Conservation (phyloP, 1,140 invertebrate species). For the Leptoteleia sp. region DNA sequence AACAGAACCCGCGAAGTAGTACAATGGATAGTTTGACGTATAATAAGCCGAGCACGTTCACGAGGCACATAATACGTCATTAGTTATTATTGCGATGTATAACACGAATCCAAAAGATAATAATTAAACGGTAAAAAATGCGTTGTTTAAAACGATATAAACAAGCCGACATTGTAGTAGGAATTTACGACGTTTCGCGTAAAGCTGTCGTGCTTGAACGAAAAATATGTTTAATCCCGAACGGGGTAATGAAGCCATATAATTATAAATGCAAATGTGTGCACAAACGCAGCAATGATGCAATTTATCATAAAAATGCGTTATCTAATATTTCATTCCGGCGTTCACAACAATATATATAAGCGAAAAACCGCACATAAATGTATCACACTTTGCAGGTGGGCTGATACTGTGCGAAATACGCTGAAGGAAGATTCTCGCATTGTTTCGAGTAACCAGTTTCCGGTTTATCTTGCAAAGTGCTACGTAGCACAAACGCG, state of each 20-base stretch:
- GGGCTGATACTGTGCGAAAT: conserved; percentile 50
- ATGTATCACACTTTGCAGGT: conserved; percentile 57
- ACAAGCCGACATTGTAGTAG: not conserved
- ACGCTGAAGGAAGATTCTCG: conserved; percentile 63
- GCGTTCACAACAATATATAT: conserved; percentile 39
- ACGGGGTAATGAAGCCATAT: conserved; percentile 44
- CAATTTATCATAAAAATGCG: conserved; percentile 53
- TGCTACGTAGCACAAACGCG: conserved; percentile 63
- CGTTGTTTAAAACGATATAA: too few species aligned
- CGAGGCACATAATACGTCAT: too few species aligned
- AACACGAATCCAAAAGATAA: too few species aligned
- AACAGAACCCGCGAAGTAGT: too few species aligned
- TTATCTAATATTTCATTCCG: conserved; percentile 53
- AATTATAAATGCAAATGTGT: conserved; percentile 55
- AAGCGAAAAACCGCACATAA: conserved; percentile 61
- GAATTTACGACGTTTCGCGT: conserved; percentile 13
- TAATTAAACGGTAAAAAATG: too few species aligned
- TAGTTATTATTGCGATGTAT: too few species aligned
- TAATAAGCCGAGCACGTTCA: too few species aligned
- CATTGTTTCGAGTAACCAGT: conserved; percentile 67
- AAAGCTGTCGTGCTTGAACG: conserved; percentile 33
- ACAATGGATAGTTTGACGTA: too few species aligned
- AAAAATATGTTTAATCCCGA: conserved; percentile 49
- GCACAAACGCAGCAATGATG: conserved; percentile 35
- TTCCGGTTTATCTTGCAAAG: conserved; percentile 67